Evolutionary conservation across 2,888 invertebrate genomes (phyloP), one percentile per base, ranked within the genome.

Genomic region (Microchrysa polita): DNA sequence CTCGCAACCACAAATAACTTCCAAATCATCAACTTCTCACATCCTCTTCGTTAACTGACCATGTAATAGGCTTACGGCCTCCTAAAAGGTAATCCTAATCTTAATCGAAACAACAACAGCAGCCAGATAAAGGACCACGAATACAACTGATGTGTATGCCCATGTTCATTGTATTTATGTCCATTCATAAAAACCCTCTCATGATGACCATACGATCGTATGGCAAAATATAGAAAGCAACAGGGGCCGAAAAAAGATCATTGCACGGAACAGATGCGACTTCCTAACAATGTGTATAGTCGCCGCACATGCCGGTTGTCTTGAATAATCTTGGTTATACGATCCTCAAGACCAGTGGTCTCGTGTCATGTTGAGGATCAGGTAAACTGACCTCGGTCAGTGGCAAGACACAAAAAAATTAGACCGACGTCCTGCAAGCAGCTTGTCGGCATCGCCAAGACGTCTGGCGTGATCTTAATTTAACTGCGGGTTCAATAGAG

Each of bases 11-110:
- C 57, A 57, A 48, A 59, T 59, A 73, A 59, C 44, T 42, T 57
- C 63, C 52, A 57, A 73, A 75, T 71, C 61, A 73, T 73, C 75
- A 69, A 75, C 59, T 71, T 75, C 73, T 69, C 75, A 73, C 75
- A 73, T 75, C 73, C 75, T 73, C 55, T 34, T 71, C n/a, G 60
- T 65, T 73, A 63, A 63, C 48, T 69, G 72, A 4, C 48, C 48
- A 48, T 48, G 16, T 48, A 63, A 61, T 71, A 71, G 75, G 71
- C 73, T 44, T 40, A 72, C 14, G 14, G 14, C 5, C 20, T 23
- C n/a, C n/a, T n/a, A n/a, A 10, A 20, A 14, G 12, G 59, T 42
- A 72, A 57, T 67, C 34, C 53, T 53, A 44, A 48, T 48, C 65
- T 20, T 48, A 48, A 65, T 48, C 44, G 48, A 22, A 48, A 48